These are phyloP conservation scores for Manduca sexta DNA, from an alignment of 1,140 invertebrate genomes.

Conservation along the genomic window DNA sequence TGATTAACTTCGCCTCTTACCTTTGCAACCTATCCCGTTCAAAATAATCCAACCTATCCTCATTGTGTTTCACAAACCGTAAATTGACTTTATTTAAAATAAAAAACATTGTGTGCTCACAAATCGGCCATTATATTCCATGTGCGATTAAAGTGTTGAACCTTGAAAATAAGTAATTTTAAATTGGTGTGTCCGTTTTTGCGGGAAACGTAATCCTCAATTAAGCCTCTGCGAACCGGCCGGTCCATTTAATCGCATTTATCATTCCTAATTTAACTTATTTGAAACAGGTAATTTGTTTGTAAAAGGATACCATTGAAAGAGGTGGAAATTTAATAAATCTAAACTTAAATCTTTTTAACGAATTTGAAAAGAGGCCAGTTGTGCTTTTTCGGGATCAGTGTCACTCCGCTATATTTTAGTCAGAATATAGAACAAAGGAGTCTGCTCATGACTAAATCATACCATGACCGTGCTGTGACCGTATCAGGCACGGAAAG, in stretches of 20 bases:
- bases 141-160: not conserved
- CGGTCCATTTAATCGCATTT: slow-evolving; percentile 19
- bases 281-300: slow-evolving; percentile 19
- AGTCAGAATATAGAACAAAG: too few relatives aligned
- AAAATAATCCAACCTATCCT: not conserved
- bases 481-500: too few relatives aligned
- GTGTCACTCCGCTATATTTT: too few relatives aligned
- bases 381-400: too few relatives aligned
- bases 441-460: too few relatives aligned
- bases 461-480: too few relatives aligned
- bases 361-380: not conserved
- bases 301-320: not conserved
- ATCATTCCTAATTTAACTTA: slow-evolving; percentile 21
- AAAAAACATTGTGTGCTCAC: too few relatives aligned
- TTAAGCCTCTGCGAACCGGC: slow-evolving; percentile 16
- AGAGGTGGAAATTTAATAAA: not conserved
- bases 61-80: too few relatives aligned
- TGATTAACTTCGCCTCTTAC: too few relatives aligned
- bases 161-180: not conserved
- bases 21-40: too few relatives aligned
- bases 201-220: slow-evolving; percentile 18
- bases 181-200: slow-evolving; percentile 14
- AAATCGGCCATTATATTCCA: not conserved
- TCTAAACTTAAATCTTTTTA: slow-evolving; percentile 1
- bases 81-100: too few relatives aligned